A percentile compares a stretch with the other conserved stretches of the same genome.
Evolutionary conservation across 1,140 invertebrate genomes (phyloP).

Genomic region (Triops cancriformis): DNA sequence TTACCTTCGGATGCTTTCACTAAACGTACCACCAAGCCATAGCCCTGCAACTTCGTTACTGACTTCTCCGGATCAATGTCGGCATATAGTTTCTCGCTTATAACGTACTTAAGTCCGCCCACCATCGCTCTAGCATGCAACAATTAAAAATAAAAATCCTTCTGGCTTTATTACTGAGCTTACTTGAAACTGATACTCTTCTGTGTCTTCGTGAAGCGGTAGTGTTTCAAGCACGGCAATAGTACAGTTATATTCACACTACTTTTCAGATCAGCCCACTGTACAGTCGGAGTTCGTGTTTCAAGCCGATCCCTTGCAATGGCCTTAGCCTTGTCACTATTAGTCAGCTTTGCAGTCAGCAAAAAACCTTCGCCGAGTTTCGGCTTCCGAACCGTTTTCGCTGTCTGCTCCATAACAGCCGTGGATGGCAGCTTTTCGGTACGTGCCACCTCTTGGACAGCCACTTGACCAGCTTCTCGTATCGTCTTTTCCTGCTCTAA

Average conservation of each 20-base stretch:
- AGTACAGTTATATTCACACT: not conserved
- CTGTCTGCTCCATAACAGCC: not conserved
- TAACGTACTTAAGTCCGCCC: not conserved
- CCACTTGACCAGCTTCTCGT: not conserved
- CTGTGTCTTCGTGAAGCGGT: not conserved
- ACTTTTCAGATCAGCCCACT: not conserved
- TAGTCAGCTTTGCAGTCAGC: not conserved
- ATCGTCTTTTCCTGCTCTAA: not conserved
- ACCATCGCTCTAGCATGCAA: not conserved
- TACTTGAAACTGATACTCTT: not conserved
- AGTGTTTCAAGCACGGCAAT: not conserved
- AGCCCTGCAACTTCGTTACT: not conserved
- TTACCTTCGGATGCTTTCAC: not conserved
- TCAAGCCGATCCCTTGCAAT: not conserved
- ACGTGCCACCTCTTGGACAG: not conserved
- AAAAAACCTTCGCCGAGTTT: not conserved
- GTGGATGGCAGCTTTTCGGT: no score
- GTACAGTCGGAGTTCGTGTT: not conserved
- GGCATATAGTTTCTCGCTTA: not conserved
- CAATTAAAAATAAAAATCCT: not conserved
- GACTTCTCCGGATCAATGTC: not conserved
- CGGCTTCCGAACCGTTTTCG: not conserved
- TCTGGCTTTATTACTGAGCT: not conserved
- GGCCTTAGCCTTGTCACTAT: not conserved
- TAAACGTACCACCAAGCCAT: not conserved